phyloP scores from a whole-genome alignment of 1,140 invertebrate genomes.

The Wiebesia pumilae region DNA sequence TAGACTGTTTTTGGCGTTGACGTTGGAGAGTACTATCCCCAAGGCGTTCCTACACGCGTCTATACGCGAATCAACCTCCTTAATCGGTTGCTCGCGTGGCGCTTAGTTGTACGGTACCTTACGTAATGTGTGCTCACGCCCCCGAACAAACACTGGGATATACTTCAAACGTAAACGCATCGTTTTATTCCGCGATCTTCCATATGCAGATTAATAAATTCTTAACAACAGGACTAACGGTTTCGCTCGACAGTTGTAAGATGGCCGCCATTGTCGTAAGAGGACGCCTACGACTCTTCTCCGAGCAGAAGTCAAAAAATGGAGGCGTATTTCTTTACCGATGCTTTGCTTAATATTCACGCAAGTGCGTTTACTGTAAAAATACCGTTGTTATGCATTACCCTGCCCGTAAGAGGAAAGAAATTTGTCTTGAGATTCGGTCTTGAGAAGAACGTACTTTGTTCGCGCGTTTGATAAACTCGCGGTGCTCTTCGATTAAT shows the following conservation, averaged over 20 bases:
- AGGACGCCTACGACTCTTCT: neutral
- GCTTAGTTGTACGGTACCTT: neutral
- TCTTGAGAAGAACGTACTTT: too few species aligned
- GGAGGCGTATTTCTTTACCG: too few species aligned
- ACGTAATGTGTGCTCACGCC: neutral
- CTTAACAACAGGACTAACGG: slow-evolving; percentile 22
- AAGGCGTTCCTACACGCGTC: neutral
- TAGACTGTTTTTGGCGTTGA: neutral
- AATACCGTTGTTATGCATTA: too few species aligned
- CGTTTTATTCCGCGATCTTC: neutral
- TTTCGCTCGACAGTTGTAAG: slow-evolving; percentile 20
- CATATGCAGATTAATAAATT: slow-evolving; percentile 44
- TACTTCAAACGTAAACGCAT: neutral
- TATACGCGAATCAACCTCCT: neutral
- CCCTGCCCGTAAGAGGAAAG: too few species aligned
- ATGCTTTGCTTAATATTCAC: too few species aligned
- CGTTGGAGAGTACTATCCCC: neutral
- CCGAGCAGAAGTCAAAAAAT: too few species aligned
- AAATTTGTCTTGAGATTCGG: too few species aligned
- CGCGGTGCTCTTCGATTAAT: too few species aligned
- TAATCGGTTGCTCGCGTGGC: neutral
- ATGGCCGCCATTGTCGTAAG: neutral
- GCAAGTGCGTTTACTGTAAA: too few species aligned
- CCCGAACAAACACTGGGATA: neutral
- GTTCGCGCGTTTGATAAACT: too few species aligned